Evolutionary conservation across 2,797 vertebrate species (phyloP).

Genomic region (Saxicola maurus): DNA sequence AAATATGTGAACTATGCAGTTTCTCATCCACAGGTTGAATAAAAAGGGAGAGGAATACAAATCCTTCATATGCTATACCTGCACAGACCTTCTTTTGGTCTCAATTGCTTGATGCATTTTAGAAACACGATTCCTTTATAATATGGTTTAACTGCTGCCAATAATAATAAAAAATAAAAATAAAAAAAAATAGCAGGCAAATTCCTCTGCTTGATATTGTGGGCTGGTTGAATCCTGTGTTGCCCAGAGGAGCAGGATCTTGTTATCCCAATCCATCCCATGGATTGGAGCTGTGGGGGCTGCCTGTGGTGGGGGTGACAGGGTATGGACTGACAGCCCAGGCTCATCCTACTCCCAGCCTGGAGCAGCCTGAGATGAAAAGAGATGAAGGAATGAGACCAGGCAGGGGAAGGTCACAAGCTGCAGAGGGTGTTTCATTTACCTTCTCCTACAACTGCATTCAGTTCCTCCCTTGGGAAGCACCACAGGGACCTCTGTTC

Average conservation of each 20-base stretch:
- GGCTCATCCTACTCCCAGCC: background rate
- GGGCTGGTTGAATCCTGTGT: background rate
- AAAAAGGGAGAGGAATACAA: background rate
- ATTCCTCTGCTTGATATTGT: background rate
- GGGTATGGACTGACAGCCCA: background rate
- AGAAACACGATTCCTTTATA: background rate
- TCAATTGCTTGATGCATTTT: background rate
- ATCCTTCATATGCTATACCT: background rate
- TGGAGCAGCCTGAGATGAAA: background rate
- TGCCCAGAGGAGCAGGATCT: background rate
- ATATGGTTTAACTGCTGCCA: background rate
- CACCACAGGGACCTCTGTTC: background rate
- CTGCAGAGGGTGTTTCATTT: background rate
- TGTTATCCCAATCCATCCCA: rapidly evolving
- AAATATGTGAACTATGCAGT: background rate
- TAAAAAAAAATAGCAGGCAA: background rate
- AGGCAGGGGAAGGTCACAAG: background rate
- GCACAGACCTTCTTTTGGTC: background rate
- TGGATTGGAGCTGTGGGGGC: background rate
- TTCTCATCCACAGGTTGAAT: background rate
- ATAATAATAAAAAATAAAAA: background rate
- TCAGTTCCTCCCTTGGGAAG: background rate
- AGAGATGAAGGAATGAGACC: background rate
- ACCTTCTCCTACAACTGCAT: background rate
- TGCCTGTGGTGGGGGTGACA: background rate